A percentile compares a stretch with the other conserved stretches of the same genome.
Evolutionary conservation across 2,888 invertebrate species (phyloP).

Genomic region (Aspidiotus destructor): DNA sequence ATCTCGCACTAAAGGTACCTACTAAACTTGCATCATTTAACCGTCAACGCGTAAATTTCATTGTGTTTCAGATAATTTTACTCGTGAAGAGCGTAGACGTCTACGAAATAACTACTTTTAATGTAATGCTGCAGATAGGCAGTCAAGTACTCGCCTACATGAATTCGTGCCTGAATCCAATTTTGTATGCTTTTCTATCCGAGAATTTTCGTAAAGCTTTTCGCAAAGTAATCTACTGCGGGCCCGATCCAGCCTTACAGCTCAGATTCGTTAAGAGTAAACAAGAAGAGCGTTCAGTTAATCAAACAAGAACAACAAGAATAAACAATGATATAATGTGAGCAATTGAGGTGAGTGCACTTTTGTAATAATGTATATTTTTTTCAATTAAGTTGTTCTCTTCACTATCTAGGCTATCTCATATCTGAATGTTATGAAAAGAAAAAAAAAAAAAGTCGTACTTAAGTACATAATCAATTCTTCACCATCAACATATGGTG

Average conservation of each 20-base stretch:
- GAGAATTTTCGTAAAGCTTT: conserved; percentile 91
- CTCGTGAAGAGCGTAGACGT: conserved; percentile 63
- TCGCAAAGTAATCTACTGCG: conserved; percentile 54
- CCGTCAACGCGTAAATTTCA: not conserved
- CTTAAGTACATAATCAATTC: too few species aligned
- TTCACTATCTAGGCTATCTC: not conserved
- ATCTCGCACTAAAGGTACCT: too few species aligned
- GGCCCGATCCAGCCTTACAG: conserved; percentile 36
- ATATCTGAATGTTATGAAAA: too few species aligned
- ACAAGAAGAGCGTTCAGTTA: conserved; percentile 34
- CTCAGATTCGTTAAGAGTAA: conserved; percentile 34
- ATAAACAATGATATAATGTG: conserved; percentile 35
- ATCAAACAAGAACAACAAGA: conserved; percentile 34
- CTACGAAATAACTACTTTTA: conserved; percentile 57
- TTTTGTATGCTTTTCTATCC: conserved; percentile 86
- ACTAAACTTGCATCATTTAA: too few species aligned
- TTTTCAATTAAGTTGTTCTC: not conserved
- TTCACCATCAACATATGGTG: too few species aligned
- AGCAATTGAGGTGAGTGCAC: conserved; percentile 1
- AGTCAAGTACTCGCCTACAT: conserved; percentile 79
- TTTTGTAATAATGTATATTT: not conserved
- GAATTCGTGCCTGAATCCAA: conserved; percentile 90
- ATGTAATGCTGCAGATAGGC: conserved; percentile 65
- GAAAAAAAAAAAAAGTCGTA: too few species aligned
- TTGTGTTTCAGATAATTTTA: conserved; percentile 61